Evolutionary conservation across 2,797 vertebrate genomes (phyloP), one percentile per base, ranked within the genome.

Genomic region (Hemibagrus guttatus): DNA sequence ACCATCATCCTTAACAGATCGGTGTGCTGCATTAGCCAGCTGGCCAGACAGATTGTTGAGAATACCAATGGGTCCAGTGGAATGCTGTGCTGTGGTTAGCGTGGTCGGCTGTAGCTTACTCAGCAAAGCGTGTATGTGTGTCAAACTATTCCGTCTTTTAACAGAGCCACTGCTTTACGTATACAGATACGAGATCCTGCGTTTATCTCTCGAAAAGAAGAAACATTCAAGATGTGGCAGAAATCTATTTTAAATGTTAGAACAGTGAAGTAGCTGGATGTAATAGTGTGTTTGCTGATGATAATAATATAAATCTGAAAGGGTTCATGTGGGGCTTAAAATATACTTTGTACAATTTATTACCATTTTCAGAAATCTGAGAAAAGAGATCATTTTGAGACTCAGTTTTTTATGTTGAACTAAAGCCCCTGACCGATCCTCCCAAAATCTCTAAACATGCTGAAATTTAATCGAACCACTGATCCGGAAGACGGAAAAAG

Each of bases 41-140:
- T 92, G 91, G 90, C 86, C 78, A 35, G 89, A 88, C 78, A 88
- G 87, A 91, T 90, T 90, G 87, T 75, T 87, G 89, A 61, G 88
- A 90, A 91, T 89, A 71, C 88, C 88, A 89, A 76, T 69, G 89
- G 71, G 90, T 84, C 84, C 75, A 52, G 80, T 87, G 87, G 90
- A 90, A 92, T 90, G 87, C 84, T 76, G 75, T 14, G 58, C 89
- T 88, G 90, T 89, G 89, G 88, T 87, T 80, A 84, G 84, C 72
- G 39, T 71, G 69, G 87, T 92, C 83, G 80, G 88, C 59, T 80
- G 84, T n/a, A 75, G 80, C 90, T 90, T 88, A 90, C 80, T 90
- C 88, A 90, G 89, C 87, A 83, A 58, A 69, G 75, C 81, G 56
- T 66, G 87, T 85, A 54, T 87, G 49, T 58, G 52, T 59, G 54